Conservation (phyloP, 2,888 invertebrate species). For the Gonocerus acuteangulatus region DNA sequence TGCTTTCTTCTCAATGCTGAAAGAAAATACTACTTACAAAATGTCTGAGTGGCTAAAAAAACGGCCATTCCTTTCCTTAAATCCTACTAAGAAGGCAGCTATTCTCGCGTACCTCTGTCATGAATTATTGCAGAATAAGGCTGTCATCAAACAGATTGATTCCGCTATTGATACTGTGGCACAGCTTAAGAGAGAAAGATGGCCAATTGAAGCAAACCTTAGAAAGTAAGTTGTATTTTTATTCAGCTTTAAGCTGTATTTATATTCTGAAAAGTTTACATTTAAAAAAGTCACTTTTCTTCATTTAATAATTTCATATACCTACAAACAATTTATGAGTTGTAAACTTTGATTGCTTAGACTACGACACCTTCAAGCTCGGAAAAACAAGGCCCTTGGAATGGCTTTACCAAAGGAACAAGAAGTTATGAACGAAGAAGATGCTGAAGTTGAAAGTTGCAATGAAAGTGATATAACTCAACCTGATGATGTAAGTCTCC, state of each 20-base stretch:
- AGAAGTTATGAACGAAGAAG: conserved; percentile 39
- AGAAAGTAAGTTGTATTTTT: conserved; percentile 60
- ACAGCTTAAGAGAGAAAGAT: conserved; percentile 81
- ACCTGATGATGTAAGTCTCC: conserved; percentile 65
- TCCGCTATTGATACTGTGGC: conserved; percentile 76
- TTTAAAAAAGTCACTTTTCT: background rate
- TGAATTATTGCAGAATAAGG: conserved; percentile 87
- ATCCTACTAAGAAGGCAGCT: conserved; percentile 76
- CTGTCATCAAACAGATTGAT: conserved; percentile 83
- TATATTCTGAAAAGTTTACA: too few species aligned
- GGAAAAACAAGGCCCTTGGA: conserved; percentile 59
- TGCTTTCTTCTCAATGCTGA: conserved; percentile 68
- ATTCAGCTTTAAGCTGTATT: too few species aligned
- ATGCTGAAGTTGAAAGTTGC: conserved; percentile 38
- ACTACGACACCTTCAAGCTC: conserved; percentile 61
- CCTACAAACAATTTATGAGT: too few species aligned
- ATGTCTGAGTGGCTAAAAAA: conserved; percentile 71
- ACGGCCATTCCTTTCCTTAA: conserved; percentile 77
- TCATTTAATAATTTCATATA: background rate
- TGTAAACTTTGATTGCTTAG: too few species aligned
- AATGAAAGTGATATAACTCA: conserved; percentile 83
- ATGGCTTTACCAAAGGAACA: conserved; percentile 44
- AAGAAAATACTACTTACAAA: conserved; percentile 69
- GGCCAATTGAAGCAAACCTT: conserved; percentile 86
- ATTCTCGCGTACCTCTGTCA: conserved; percentile 89